Evolutionary conservation across 2,113 vertebrate species (phyloP).

Genomic region (Podarcis muralis): DNA sequence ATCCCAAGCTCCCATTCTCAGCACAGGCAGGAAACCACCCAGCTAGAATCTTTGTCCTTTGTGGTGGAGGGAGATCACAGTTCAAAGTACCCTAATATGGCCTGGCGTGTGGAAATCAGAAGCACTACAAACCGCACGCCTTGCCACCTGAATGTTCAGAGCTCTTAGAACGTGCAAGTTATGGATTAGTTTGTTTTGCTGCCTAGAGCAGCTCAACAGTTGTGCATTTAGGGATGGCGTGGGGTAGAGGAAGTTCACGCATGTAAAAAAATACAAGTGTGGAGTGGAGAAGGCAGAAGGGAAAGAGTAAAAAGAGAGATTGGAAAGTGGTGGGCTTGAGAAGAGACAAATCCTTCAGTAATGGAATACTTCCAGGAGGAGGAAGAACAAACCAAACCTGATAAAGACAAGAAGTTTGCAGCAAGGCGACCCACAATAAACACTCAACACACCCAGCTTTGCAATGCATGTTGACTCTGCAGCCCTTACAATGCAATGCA

Average conservation of each 20-base stretch:
- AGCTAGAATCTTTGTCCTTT: background rate
- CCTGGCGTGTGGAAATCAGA: background rate
- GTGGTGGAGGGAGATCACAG: too few species aligned
- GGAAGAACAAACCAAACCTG: background rate
- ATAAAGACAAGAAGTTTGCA: background rate
- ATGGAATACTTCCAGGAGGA: background rate
- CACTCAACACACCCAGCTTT: too few species aligned
- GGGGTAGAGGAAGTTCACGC: too few species aligned
- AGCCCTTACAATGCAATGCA: background rate
- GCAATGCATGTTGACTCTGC: background rate
- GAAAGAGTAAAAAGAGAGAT: background rate
- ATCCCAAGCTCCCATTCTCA: too few species aligned
- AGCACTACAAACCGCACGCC: too few species aligned
- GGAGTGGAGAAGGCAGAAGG: too few species aligned
- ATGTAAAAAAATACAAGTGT: background rate
- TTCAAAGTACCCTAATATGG: background rate
- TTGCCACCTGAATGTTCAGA: too few species aligned
- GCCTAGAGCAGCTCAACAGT: background rate
- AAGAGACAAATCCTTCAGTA: background rate
- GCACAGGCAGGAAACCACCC: background rate
- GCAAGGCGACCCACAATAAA: background rate
- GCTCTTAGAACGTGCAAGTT: background rate
- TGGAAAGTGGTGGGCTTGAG: background rate
- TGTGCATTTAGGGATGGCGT: background rate
- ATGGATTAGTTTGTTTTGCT: background rate